Evolutionary conservation across 2,113 vertebrate species (phyloP), one percentile per base, ranked within the genome.

Genomic region (Poicephalus meyeri): DNA sequence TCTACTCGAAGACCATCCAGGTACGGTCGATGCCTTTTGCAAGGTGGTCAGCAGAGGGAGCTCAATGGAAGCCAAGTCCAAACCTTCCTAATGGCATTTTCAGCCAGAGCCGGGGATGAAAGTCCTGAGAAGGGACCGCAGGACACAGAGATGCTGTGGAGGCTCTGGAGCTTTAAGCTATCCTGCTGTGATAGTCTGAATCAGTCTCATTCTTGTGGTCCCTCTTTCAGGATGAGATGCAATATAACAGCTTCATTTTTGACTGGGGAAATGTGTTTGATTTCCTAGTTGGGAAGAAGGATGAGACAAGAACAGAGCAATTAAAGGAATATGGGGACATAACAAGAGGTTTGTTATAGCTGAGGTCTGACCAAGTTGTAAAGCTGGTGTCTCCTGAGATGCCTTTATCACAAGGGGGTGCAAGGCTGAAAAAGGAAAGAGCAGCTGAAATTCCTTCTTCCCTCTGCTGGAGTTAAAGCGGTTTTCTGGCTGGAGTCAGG

Each of bases 361-460:
- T 46, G 25, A 9, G 47, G 14, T 28, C 69, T 86, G 83, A 74
- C 80, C 83, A 78, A 23, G 0, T 0, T 11, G 26, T 12, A 33
- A 47, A 87, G 58, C 15, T 9, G 23, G 49, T 19, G 64, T 78
- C 78, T 94, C 86, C 35, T 37, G 82, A 80, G 87, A 58, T 21
- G 42, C 3, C 16, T 86, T 88, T 73, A 68, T 49, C 84, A 42
- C 70, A 65, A 47, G 9, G 10, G 49, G 39, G 5, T 77, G 13
- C 7, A 23, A 29, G 55, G 71, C 72, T 72, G 79, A 80, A 81
- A 76, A 82, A 88, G 63, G n/a, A 83, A 80, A 80, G 83, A 96
- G 73, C 66, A 56, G 70, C 25, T 97, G 95, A 90, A 97, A 97
- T 97, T 97, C 95, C 91, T 80, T 73, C 95, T 95, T 95, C 53